phyloP scores from a whole-genome alignment of 2,113 vertebrate genomes.

The Carassius gibelio region DNA sequence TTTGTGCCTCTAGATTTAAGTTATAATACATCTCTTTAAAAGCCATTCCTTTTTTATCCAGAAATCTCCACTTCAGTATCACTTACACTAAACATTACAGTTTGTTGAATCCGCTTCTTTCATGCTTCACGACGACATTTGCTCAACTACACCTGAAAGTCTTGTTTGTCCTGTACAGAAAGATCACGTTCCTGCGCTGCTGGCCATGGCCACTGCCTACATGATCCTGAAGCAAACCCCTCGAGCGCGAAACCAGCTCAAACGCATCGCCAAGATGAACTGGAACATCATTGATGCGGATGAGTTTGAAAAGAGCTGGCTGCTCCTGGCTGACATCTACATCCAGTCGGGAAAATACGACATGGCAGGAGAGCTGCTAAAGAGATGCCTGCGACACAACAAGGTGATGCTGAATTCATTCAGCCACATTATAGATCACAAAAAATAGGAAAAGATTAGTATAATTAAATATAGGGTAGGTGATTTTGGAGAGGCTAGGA shows the following conservation, averaged over 20 bases:
- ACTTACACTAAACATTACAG: background rate
- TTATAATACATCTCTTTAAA: background rate
- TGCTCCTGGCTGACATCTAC: conserved; percentile 95
- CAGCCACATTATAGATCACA: background rate
- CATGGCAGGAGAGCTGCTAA: conserved; percentile 90
- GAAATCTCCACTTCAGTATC: background rate
- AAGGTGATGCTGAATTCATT: conserved; percentile 73
- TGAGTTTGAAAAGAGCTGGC: conserved; percentile 97
- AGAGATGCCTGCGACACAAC: conserved; percentile 89
- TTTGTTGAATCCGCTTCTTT: conserved; percentile 1
- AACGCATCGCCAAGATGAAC: conserved; percentile 94
- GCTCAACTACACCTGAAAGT: background rate
- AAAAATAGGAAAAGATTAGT: background rate
- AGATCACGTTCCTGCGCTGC: conserved; percentile 90
- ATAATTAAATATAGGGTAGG: too few relatives aligned
- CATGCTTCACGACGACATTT: background rate
- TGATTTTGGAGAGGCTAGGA: too few relatives aligned
- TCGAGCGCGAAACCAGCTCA: conserved; percentile 92
- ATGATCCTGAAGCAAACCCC: conserved; percentile 98
- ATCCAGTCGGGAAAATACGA: conserved; percentile 96
- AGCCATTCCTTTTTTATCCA: background rate
- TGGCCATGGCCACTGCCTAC: conserved; percentile 95
- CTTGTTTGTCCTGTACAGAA: conserved; percentile 74
- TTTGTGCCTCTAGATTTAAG: background rate
- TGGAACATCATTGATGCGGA: conserved; percentile 94